These are phyloP conservation scores for Asobara japonica DNA, from an alignment of 1,140 invertebrate species.

Conservation along the genomic window DNA sequence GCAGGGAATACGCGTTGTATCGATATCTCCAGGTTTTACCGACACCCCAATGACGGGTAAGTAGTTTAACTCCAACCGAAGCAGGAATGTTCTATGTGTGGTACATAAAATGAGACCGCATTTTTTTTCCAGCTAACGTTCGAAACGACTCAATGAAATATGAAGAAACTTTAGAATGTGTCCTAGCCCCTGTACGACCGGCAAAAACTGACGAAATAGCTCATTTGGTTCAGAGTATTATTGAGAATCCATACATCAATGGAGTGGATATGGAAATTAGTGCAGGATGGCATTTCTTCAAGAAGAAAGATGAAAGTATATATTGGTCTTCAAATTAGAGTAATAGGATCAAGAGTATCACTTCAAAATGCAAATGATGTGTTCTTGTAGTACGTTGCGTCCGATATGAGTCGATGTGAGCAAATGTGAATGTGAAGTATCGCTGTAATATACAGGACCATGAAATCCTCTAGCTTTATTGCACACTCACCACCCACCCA, in stretches of 20 bases:
- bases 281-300: constrained; percentile 25
- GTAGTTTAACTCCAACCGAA: too few species aligned
- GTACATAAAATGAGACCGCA: not conserved
- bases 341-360: not conserved
- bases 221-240: constrained; percentile 83
- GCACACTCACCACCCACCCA: too few species aligned
- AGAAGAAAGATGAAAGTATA: not conserved
- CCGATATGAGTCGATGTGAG: too few species aligned
- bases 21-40: constrained; percentile 40
- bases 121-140: not conserved
- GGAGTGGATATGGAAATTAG: constrained; percentile 37
- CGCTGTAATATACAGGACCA: too few species aligned
- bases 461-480: too few species aligned
- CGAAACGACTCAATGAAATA: not conserved
- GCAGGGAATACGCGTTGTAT: constrained; percentile 46
- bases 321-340: not conserved
- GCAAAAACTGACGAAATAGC: constrained; percentile 92
- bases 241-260: constrained; percentile 83
- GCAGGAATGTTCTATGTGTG: not conserved
- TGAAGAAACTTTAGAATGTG: not conserved
- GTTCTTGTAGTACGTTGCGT: too few species aligned
- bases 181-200: constrained; percentile 75
- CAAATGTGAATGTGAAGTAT: too few species aligned
- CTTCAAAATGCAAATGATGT: too few species aligned
- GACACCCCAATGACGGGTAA: constrained; percentile 43